These are phyloP conservation scores for Falco naumanni DNA, from an alignment of 2,797 vertebrate species.

Conservation along the genomic window DNA sequence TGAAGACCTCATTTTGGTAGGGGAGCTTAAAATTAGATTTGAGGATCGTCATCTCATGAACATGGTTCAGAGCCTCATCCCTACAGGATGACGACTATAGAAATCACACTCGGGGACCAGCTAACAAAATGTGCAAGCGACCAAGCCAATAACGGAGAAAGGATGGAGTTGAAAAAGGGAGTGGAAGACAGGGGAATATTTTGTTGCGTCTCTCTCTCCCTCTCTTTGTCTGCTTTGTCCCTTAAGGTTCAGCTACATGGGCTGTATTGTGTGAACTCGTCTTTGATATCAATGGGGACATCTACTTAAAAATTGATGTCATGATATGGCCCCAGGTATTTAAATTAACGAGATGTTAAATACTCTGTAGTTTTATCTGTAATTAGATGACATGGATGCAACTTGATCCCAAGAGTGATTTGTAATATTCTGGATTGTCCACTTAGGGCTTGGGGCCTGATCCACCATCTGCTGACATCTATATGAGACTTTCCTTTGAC, in stretches of 20 bases:
- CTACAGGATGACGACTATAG: not conserved
- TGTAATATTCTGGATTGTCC: conserved; percentile 41
- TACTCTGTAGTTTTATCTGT: conserved; percentile 70
- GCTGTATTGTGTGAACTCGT: not conserved
- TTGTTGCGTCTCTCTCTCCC: not conserved
- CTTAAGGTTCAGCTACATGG: conserved; percentile 19
- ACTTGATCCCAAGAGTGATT: conserved; percentile 58
- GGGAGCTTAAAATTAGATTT: not conserved
- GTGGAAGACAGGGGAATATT: not conserved
- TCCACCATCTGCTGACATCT: not conserved
- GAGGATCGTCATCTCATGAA: not conserved
- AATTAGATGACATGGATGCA: conserved; percentile 68
- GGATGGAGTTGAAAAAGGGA: not conserved
- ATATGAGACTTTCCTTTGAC: not conserved
- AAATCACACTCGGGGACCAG: not conserved
- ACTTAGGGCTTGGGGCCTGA: conserved; percentile 40
- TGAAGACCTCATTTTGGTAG: not conserved
- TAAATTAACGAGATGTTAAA: conserved; percentile 75
- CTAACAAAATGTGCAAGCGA: not conserved
- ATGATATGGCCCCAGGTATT: conserved; percentile 70
- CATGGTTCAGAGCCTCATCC: not conserved
- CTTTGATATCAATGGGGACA: conserved; percentile 69
- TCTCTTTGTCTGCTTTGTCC: conserved; percentile 46
- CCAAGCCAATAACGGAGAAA: not conserved
- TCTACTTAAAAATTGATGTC: conserved; percentile 68